These are phyloP conservation scores for Miniopterus natalensis DNA, from an alignment of 2,113 vertebrate species.

Conservation along the genomic window DNA sequence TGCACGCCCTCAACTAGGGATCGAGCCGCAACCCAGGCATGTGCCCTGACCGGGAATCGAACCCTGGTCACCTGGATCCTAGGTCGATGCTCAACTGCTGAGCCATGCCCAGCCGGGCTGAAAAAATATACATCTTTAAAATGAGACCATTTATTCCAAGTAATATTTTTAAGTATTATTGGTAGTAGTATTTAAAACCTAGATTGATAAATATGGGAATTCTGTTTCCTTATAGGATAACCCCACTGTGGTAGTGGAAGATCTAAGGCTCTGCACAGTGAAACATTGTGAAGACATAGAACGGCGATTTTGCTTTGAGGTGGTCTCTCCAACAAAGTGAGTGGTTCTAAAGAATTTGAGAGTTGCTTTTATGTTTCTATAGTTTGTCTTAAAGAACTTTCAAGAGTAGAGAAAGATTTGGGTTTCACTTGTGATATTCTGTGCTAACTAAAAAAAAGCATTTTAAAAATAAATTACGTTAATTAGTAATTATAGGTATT, in stretches of 20 bases:
- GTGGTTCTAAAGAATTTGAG: conserved; percentile 61
- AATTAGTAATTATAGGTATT: neutral
- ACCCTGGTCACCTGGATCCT: too few species aligned
- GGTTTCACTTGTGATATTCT: neutral
- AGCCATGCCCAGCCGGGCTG: too few species aligned
- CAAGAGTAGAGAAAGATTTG: conserved; percentile 28
- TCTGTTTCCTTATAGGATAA: conserved; percentile 90
- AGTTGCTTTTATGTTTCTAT: conserved; percentile 22
- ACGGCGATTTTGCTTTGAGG: conserved; percentile 98
- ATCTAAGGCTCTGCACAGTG: conserved; percentile 96
- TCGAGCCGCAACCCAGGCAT: too few species aligned
- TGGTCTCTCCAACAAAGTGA: conserved; percentile 98
- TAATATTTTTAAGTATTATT: neutral
- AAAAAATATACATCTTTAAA: conserved; percentile 50
- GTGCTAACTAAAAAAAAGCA: conserved; percentile 10
- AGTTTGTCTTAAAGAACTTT: conserved; percentile 43
- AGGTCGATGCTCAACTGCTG: too few species aligned
- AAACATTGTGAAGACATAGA: conserved; percentile 98
- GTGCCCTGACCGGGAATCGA: too few species aligned
- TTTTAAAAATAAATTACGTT: conserved; percentile 46
- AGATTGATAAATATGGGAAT: neutral
- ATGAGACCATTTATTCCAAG: neutral
- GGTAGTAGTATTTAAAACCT: neutral
- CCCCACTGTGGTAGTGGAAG: conserved; percentile 98
- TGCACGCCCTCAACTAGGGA: too few species aligned